phyloP scores from a whole-genome alignment of 2,113 vertebrate species.

The Synodontis membranacea region DNA sequence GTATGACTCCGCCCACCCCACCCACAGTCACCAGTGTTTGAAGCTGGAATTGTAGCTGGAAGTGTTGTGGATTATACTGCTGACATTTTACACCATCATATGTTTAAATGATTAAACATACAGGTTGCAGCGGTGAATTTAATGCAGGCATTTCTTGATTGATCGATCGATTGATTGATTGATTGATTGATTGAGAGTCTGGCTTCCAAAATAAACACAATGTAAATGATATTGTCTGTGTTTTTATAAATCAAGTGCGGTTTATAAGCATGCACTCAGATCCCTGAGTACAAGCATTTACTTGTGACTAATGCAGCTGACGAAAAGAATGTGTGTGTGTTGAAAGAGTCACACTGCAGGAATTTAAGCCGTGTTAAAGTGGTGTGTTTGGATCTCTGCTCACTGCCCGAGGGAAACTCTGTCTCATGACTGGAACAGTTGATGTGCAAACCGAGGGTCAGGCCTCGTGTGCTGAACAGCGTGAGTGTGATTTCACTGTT shows the following conservation, averaged over 20 bases:
- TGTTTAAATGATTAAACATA: not conserved
- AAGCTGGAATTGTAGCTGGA: not conserved
- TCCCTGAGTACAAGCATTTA: conserved; percentile 6
- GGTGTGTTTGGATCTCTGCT: conserved; percentile 5
- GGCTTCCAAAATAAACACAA: not conserved
- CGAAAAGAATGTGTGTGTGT: not conserved
- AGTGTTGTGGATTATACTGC: not conserved
- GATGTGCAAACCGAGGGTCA: not conserved
- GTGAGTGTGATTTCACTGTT: conserved; percentile 4
- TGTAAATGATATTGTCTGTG: not conserved
- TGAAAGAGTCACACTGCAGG: not conserved
- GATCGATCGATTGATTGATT: not conserved
- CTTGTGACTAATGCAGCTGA: conserved; percentile 2
- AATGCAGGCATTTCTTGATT: not conserved
- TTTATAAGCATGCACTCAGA: not conserved
- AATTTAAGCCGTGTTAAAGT: conserved; percentile 11
- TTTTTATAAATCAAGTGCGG: not conserved
- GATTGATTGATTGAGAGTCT: not conserved
- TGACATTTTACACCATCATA: not conserved
- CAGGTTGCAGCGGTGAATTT: not conserved
- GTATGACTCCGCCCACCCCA: not conserved
- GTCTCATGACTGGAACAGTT: conserved; percentile 21
- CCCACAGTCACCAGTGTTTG: not conserved
- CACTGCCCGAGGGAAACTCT: not conserved
- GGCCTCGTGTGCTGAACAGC: conserved; percentile 9